These are phyloP conservation scores for Scyliorhinus canicula DNA, from an alignment of 2,797 vertebrate genomes.

Conservation along the genomic window DNA sequence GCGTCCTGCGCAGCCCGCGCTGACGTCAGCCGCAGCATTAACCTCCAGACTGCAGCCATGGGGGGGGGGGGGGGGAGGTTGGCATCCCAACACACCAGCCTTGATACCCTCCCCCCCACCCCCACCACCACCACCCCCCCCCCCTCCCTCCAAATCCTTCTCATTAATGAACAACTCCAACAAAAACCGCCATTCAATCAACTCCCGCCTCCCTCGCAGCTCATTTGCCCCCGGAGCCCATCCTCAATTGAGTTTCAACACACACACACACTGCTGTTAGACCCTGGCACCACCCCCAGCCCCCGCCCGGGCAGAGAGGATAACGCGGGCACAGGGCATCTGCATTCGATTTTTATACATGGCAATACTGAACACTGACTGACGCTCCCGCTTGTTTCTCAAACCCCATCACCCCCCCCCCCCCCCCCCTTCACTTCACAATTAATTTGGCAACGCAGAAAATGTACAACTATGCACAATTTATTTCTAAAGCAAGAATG, in stretches of 20 bases:
- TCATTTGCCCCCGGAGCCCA: background rate
- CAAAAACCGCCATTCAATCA: constrained; percentile 39
- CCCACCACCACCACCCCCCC: no score
- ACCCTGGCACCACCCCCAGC: no score
- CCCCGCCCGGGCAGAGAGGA: no score
- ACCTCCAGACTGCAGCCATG: background rate
- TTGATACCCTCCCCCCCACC: constrained; percentile 40
- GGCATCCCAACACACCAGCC: constrained; percentile 44
- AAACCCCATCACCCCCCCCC: no score
- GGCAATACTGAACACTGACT: no score
- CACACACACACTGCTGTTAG: no score
- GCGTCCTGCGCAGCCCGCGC: background rate
- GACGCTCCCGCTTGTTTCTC: background rate
- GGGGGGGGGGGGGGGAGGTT: constrained; percentile 32
- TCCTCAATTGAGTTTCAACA: background rate
- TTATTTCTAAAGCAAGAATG: background rate
- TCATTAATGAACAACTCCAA: constrained; percentile 48
- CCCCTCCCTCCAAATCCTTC: constrained; percentile 40
- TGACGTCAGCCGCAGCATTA: background rate
- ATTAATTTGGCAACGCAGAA: background rate
- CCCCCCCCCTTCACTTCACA: background rate
- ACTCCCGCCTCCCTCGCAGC: background rate
- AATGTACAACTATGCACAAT: background rate
- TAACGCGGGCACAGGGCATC: background rate
- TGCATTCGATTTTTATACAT: background rate